These are phyloP conservation scores for Dendrocincla tyrannina DNA, from an alignment of 2,797 vertebrate species.

Conservation along the genomic window DNA sequence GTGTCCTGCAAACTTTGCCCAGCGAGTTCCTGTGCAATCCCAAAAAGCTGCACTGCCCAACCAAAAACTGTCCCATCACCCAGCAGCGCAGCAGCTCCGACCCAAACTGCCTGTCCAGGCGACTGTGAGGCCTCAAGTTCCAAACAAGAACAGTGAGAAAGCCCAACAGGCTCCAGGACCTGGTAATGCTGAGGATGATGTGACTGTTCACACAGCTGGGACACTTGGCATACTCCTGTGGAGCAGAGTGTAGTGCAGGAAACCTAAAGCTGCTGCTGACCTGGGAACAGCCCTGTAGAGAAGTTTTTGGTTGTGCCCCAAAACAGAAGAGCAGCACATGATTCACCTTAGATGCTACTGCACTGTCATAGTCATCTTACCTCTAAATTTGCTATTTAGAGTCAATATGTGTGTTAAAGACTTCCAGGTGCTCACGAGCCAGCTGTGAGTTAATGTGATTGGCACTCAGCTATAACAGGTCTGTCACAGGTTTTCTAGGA, in stretches of 20 bases:
- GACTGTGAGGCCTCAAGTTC: neutral
- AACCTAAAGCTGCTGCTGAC: neutral
- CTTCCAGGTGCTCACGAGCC: neutral
- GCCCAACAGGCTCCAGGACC: slow-evolving; percentile 7
- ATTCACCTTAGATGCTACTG: neutral
- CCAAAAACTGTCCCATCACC: slow-evolving; percentile 42
- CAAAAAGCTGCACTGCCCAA: slow-evolving; percentile 45
- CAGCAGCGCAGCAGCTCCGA: neutral
- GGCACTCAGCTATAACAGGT: neutral
- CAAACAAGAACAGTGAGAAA: slow-evolving; percentile 38
- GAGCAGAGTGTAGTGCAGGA: neutral
- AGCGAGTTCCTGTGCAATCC: slow-evolving; percentile 72
- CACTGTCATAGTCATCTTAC: no score
- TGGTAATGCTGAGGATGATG: slow-evolving; percentile 49
- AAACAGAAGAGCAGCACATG: neutral
- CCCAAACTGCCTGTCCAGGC: neutral
- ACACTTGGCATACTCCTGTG: neutral
- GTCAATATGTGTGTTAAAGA: neutral
- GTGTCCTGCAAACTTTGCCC: slow-evolving; percentile 80
- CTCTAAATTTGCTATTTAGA: neutral
- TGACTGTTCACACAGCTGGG: neutral
- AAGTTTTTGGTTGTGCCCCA: neutral
- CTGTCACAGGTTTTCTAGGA: neutral
- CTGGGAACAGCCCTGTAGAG: neutral
- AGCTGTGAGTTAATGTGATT: neutral